These are phyloP conservation scores for Heliconius hermathena DNA, from an alignment of 1,140 invertebrate species.

Conservation along the genomic window DNA sequence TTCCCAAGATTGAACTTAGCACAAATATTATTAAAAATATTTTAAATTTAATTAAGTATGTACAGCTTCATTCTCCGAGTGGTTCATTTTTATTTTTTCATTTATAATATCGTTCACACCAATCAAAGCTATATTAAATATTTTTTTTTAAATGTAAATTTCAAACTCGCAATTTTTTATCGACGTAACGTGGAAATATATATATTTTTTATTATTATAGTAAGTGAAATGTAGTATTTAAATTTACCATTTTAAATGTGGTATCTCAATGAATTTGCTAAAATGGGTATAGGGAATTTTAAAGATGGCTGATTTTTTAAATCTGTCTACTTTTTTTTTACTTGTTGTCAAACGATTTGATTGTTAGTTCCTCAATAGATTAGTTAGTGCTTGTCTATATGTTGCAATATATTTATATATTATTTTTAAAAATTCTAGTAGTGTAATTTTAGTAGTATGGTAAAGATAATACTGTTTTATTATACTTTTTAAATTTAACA, in stretches of 20 bases:
- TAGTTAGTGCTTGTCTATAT: constrained; percentile 15
- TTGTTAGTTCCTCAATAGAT: constrained; percentile 40
- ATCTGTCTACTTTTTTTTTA: background rate
- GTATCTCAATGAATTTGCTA: constrained; percentile 30
- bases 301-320: background rate
- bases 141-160: background rate
- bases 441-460: no score
- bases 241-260: background rate
- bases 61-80: background rate
- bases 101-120: constrained; percentile 56
- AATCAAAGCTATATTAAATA: constrained; percentile 33
- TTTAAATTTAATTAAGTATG: no score
- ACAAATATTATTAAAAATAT: no score
- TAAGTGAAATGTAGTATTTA: constrained; percentile 41
- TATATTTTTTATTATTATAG: constrained; percentile 67
- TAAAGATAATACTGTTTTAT: no score
- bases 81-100: background rate
- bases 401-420: background rate
- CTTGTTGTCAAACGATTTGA: constrained; percentile 26
- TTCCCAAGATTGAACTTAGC: no score
- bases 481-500: no score
- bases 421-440: no score
- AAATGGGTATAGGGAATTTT: constrained; percentile 11
- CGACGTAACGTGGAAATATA: constrained; percentile 47
- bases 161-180: constrained; percentile 66